phyloP scores from a whole-genome alignment of 2,113 vertebrate genomes.

The Cyprinodon brontotheroides region DNA sequence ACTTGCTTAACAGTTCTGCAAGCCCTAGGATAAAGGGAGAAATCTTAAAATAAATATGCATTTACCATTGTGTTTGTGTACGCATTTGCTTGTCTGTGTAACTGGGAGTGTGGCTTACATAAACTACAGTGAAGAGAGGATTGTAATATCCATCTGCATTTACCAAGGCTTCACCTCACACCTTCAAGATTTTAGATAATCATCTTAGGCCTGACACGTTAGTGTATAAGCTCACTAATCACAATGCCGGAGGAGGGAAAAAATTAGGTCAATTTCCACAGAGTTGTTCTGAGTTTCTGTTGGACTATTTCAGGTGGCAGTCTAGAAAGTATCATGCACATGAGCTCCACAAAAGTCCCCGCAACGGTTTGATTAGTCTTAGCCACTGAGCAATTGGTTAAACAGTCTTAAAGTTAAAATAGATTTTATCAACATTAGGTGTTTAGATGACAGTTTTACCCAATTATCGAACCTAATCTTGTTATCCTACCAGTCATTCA shows the following conservation, averaged over 20 bases:
- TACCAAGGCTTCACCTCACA: slow-evolving; percentile 63
- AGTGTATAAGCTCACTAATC: slow-evolving; percentile 63
- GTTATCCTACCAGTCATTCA: slow-evolving; percentile 44
- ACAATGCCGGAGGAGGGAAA: slow-evolving; percentile 42
- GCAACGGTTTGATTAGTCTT: background rate
- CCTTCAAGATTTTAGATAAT: slow-evolving; percentile 72
- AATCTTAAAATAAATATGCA: slow-evolving; percentile 47
- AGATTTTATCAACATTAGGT: slow-evolving; percentile 31
- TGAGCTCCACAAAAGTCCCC: slow-evolving; percentile 13
- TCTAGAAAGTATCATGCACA: background rate
- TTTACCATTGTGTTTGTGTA: slow-evolving; percentile 36
- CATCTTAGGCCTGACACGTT: slow-evolving; percentile 69
- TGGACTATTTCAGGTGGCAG: background rate
- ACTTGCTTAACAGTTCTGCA: slow-evolving; percentile 47
- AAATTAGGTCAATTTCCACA: slow-evolving; percentile 54
- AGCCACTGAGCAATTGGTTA: background rate
- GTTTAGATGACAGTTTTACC: slow-evolving; percentile 37
- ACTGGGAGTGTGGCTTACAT: slow-evolving; percentile 51
- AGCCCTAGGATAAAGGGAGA: slow-evolving; percentile 46
- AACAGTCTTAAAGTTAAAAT: slow-evolving; percentile 24
- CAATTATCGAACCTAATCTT: slow-evolving; percentile 50
- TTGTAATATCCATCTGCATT: slow-evolving; percentile 59
- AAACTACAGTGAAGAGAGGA: slow-evolving; percentile 53
- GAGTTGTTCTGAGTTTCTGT: slow-evolving; percentile 16
- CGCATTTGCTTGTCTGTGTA: slow-evolving; percentile 43